These are phyloP conservation scores for Petrocephalus sullivani DNA, from an alignment of 2,797 vertebrate species.

Conservation along the genomic window DNA sequence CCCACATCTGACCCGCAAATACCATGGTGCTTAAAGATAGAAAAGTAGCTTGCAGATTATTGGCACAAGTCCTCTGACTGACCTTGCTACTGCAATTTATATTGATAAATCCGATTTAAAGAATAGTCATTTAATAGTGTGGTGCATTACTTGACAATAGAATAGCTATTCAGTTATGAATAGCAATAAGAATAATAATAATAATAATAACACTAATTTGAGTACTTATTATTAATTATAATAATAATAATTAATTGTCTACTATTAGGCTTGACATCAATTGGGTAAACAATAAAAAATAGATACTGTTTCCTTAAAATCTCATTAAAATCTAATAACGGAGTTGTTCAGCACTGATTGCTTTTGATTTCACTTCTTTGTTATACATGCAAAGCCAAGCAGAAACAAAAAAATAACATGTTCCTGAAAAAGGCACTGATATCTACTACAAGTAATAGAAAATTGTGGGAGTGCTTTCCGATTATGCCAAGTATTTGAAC, in stretches of 20 bases:
- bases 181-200: background rate
- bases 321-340: background rate
- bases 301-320: background rate
- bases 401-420: background rate
- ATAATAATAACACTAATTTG: background rate
- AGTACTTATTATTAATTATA: background rate
- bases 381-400: background rate
- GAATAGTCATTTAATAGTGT: background rate
- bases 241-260: background rate
- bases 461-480: background rate
- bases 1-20: background rate
- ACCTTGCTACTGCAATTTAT: background rate
- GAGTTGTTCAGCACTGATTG: background rate
- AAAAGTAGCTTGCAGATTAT: background rate
- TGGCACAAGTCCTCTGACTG: background rate
- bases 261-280: background rate
- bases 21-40: background rate
- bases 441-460: background rate
- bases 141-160: background rate
- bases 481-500: too few species aligned
- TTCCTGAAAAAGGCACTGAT: background rate
- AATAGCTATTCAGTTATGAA: background rate
- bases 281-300: background rate
- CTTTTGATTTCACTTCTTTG: background rate
- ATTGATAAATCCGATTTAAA: background rate